A percentile compares a stretch with the other conserved stretches of the same genome.
phyloP scores from a whole-genome alignment of 2,797 vertebrate genomes.

The Gadopsis marmoratus region DNA sequence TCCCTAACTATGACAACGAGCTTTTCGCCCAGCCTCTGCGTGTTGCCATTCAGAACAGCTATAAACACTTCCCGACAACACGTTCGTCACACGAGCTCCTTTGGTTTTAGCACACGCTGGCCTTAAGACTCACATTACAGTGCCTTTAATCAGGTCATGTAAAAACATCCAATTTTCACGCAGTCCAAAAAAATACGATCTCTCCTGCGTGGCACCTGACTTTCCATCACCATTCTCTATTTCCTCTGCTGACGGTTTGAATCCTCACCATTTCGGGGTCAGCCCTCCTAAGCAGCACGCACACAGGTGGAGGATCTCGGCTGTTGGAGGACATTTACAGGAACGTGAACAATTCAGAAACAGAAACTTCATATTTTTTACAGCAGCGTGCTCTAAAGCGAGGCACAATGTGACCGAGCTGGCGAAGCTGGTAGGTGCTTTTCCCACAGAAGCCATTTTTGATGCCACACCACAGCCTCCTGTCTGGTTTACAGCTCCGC shows the following conservation, averaged over 20 bases:
- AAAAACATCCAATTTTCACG: neutral
- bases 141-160: neutral
- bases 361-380: constrained; percentile 22
- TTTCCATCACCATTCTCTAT: neutral
- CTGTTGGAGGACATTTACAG: neutral
- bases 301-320: neutral
- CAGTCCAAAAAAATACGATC: neutral
- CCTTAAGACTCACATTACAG: neutral
- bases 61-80: neutral
- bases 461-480: neutral
- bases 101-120: neutral
- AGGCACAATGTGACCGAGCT: neutral
- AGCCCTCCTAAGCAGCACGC: neutral
- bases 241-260: neutral
- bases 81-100: neutral
- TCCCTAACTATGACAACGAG: neutral
- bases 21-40: neutral
- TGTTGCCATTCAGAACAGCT: neutral
- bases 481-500: neutral
- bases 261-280: neutral
- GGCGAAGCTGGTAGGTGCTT: neutral
- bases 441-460: constrained; percentile 1
- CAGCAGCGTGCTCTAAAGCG: constrained; percentile 2
- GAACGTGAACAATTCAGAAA: constrained; percentile 17
- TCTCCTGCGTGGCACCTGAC: neutral